Evolutionary conservation across 2,113 vertebrate genomes (phyloP).

Genomic region (Trematomus loennbergii): DNA sequence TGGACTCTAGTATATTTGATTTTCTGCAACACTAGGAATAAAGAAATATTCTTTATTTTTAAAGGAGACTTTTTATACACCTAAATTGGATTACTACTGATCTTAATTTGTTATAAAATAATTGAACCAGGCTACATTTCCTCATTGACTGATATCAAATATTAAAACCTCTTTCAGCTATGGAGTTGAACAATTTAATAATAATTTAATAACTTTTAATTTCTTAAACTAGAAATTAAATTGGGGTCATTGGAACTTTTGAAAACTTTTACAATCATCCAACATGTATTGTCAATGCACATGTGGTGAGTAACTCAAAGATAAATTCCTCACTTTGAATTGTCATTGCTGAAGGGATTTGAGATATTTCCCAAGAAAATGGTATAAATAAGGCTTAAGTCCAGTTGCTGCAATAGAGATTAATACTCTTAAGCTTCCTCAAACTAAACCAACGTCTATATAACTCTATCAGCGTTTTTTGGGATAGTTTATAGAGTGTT

Average conservation of each 20-base stretch:
- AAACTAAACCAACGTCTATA: slow-evolving; percentile 33
- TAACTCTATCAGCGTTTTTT: slow-evolving; percentile 52
- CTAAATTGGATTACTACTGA: slow-evolving; percentile 37
- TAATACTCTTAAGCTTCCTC: slow-evolving; percentile 51
- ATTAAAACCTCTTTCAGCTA: slow-evolving; percentile 36
- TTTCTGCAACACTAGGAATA: not conserved
- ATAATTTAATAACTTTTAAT: slow-evolving; percentile 22
- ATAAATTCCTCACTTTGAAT: slow-evolving; percentile 8
- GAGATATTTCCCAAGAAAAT: slow-evolving; percentile 38
- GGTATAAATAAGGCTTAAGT: slow-evolving; percentile 53
- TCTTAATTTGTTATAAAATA: slow-evolving; percentile 43
- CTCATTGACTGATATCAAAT: slow-evolving; percentile 34
- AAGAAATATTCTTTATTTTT: not conserved
- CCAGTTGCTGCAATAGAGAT: slow-evolving; percentile 38
- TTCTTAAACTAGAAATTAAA: slow-evolving; percentile 42
- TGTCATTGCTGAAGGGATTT: slow-evolving; percentile 48
- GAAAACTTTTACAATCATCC: slow-evolving; percentile 12
- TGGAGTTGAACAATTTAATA: slow-evolving; percentile 20
- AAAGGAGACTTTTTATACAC: not conserved
- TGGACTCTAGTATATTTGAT: not conserved
- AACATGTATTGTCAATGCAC: slow-evolving; percentile 4
- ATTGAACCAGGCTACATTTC: slow-evolving; percentile 40
- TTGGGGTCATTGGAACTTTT: slow-evolving; percentile 46
- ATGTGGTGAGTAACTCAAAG: slow-evolving; percentile 4
- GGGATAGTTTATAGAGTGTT: slow-evolving; percentile 43